phyloP scores from a whole-genome alignment of 2,113 vertebrate species.

The Piaya cayana region DNA sequence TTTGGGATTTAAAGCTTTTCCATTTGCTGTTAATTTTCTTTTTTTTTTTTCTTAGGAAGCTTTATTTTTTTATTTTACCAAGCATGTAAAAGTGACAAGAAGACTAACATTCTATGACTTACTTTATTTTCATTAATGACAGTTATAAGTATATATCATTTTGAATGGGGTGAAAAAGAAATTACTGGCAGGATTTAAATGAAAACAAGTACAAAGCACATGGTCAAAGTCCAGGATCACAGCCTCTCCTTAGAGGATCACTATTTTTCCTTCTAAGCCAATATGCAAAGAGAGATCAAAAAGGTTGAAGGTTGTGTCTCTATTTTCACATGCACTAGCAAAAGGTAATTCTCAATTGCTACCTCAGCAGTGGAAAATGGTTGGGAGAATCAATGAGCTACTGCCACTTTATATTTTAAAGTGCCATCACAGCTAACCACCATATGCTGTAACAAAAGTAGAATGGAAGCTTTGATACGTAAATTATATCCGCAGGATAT shows the following conservation, averaged over 20 bases:
- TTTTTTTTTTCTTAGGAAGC: not conserved
- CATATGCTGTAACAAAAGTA: slow-evolving; percentile 41
- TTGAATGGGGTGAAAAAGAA: not conserved
- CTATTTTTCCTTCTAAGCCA: not conserved
- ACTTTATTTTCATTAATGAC: not conserved
- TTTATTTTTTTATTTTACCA: not conserved
- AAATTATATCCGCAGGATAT: slow-evolving; percentile 61
- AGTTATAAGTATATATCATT: not conserved
- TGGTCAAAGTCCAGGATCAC: not conserved
- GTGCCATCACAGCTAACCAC: not conserved
- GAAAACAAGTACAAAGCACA: not conserved
- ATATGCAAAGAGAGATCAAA: not conserved
- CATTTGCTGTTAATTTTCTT: not conserved
- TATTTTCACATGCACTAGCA: not conserved
- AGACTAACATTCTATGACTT: not conserved
- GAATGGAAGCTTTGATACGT: slow-evolving; percentile 73
- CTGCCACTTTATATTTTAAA: slow-evolving; percentile 10
- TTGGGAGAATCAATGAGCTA: slow-evolving; percentile 10
- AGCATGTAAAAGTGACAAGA: not conserved
- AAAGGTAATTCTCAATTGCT: not conserved
- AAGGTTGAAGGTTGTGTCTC: not conserved
- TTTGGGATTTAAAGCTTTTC: not conserved
- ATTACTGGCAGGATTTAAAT: not conserved
- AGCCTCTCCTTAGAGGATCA: not conserved
- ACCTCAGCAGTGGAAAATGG: not conserved